A percentile compares a stretch with the other conserved stretches of the same genome.
These are phyloP conservation scores for Anoncus sp. DNA, from an alignment of 2,888 invertebrate species.

Conservation along the genomic window DNA sequence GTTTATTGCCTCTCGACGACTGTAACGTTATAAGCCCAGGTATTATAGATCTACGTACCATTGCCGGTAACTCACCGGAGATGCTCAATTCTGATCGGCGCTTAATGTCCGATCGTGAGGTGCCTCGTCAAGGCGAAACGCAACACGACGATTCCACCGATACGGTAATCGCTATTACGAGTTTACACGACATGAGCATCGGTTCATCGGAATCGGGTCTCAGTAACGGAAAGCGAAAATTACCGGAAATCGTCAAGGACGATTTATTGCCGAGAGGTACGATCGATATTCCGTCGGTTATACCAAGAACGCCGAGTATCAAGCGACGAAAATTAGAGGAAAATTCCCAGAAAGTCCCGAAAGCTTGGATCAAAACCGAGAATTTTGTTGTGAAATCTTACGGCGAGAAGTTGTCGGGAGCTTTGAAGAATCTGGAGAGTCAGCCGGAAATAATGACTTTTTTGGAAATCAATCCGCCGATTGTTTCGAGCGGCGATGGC, in stretches of 20 bases:
- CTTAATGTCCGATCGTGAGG: neutral
- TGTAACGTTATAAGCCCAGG: neutral
- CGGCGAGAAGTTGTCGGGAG: too few relatives aligned
- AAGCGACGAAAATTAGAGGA: conserved; percentile 7
- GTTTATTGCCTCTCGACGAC: conserved; percentile 7
- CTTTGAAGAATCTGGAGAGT: too few relatives aligned
- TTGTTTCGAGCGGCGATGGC: neutral
- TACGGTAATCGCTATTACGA: neutral
- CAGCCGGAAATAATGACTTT: too few relatives aligned
- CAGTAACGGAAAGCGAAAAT: conserved; percentile 38
- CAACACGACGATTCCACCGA: neutral
- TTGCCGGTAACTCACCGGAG: neutral
- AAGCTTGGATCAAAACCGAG: too few relatives aligned
- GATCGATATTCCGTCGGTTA: conserved; percentile 24
- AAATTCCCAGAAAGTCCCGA: too few relatives aligned
- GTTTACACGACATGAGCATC: neutral
- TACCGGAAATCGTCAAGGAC: conserved; percentile 61
- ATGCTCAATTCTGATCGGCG: neutral
- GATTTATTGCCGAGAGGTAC: conserved; percentile 59
- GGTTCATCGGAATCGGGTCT: neutral
- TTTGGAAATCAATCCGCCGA: too few relatives aligned
- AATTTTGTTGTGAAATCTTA: too few relatives aligned
- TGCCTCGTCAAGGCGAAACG: neutral
- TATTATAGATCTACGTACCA: neutral
- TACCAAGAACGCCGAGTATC: neutral